phyloP scores from a whole-genome alignment of 2,888 invertebrate species.

The Abrostola triplasia region DNA sequence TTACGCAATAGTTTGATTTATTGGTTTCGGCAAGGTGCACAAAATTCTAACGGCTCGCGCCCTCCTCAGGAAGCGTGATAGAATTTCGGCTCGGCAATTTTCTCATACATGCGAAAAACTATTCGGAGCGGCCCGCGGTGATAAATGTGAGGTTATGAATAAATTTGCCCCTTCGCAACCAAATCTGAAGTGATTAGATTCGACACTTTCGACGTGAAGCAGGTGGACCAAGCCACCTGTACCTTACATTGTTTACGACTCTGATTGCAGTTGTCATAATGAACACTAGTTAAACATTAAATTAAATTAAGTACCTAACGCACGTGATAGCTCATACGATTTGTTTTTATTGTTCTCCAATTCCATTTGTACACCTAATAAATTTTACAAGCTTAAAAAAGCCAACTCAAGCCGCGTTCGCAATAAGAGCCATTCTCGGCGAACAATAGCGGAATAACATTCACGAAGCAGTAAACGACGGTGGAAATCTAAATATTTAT shows the following conservation, averaged over 20 bases:
- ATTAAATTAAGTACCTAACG: slow-evolving; percentile 40
- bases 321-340: slow-evolving; percentile 39
- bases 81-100: slow-evolving; percentile 82
- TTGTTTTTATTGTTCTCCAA: slow-evolving; percentile 60
- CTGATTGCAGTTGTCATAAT: slow-evolving; percentile 45
- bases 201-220: slow-evolving; percentile 72
- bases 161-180: slow-evolving; percentile 78
- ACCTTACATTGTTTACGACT: slow-evolving; percentile 42
- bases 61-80: slow-evolving; percentile 76
- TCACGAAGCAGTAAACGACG: slow-evolving; percentile 67
- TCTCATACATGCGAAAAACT: slow-evolving; percentile 83
- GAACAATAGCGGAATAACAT: slow-evolving; percentile 72
- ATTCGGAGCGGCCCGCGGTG: slow-evolving; percentile 76
- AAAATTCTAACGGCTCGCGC: slow-evolving; percentile 77
- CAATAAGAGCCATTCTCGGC: slow-evolving; percentile 63
- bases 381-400: slow-evolving; percentile 69
- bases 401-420: slow-evolving; percentile 50
- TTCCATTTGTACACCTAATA: slow-evolving; percentile 62
- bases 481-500: slow-evolving; percentile 74
- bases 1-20: slow-evolving; percentile 88
- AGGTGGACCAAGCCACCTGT: slow-evolving; percentile 73
- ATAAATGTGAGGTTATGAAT: slow-evolving; percentile 86
- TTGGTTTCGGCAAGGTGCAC: slow-evolving; percentile 85
- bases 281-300: slow-evolving; percentile 32
- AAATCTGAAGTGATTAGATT: slow-evolving; percentile 84